A percentile compares a stretch with the other conserved stretches of the same genome.
phyloP scores from a whole-genome alignment of 2,113 vertebrate genomes.

The Mola mola region DNA sequence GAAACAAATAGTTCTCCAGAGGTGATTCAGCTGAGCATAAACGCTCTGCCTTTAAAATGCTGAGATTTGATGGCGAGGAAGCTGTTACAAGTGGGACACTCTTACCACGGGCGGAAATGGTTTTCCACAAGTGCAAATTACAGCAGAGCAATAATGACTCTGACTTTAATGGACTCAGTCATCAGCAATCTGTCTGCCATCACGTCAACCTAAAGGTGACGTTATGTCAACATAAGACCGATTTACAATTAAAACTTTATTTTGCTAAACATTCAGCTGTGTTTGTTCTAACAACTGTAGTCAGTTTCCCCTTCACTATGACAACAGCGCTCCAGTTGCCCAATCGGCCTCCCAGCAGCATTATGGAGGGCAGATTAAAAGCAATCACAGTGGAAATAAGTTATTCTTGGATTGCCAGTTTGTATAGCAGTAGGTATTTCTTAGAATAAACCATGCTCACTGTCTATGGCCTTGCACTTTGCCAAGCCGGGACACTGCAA shows the following conservation, averaged over 20 bases:
- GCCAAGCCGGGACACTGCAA: slow-evolving; percentile 66
- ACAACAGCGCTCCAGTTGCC: background rate
- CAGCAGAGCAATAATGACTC: slow-evolving; percentile 25
- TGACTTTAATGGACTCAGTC: slow-evolving; percentile 42
- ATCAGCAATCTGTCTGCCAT: slow-evolving; percentile 35
- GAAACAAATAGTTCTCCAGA: slow-evolving; percentile 11
- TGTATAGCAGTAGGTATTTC: slow-evolving; percentile 69
- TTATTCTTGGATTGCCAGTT: slow-evolving; percentile 61
- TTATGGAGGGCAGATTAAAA: slow-evolving; percentile 25
- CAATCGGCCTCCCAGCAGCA: slow-evolving; percentile 9
- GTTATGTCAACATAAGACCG: too few species aligned
- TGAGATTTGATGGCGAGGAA: slow-evolving; percentile 7
- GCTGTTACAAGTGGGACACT: slow-evolving; percentile 24
- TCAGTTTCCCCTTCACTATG: background rate
- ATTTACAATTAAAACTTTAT: too few species aligned
- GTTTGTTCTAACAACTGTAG: too few species aligned
- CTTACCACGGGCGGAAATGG: slow-evolving; percentile 46
- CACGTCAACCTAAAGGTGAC: background rate
- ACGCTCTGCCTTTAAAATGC: slow-evolving; percentile 34
- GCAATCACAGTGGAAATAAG: slow-evolving; percentile 56
- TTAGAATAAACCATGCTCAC: slow-evolving; percentile 66
- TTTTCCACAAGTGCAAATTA: slow-evolving; percentile 53
- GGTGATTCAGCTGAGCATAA: slow-evolving; percentile 26
- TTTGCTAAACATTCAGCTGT: too few species aligned
- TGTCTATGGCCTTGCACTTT: slow-evolving; percentile 45